Evolutionary conservation across 2,888 invertebrate species (phyloP).

Genomic region (Aleiodes leptofemur): DNA sequence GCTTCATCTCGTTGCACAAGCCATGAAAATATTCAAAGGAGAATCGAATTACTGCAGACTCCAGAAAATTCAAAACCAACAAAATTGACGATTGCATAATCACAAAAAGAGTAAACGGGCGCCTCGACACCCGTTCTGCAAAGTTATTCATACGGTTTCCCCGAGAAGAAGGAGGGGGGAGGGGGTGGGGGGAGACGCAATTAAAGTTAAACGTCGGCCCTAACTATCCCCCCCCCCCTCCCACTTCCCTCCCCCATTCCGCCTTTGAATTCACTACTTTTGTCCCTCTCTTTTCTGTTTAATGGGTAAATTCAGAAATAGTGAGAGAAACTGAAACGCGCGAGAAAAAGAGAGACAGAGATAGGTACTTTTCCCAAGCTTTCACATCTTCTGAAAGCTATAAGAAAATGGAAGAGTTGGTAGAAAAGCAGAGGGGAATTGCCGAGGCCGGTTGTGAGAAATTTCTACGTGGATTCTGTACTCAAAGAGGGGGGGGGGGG

Average conservation of each 20-base stretch:
- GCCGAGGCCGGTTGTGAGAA: slow-evolving; percentile 1
- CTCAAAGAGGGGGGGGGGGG: too few species aligned
- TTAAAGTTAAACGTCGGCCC: slow-evolving; percentile 70
- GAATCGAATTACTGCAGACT: too few species aligned
- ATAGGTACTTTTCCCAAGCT: slow-evolving; percentile 45
- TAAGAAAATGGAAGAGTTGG: slow-evolving; percentile 40
- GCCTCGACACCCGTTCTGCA: slow-evolving; percentile 56
- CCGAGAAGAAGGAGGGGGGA: slow-evolving; percentile 45
- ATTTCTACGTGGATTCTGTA: slow-evolving; percentile 45
- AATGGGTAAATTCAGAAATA: slow-evolving; percentile 40
- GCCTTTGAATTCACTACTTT: slow-evolving; percentile 31
- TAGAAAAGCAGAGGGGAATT: slow-evolving; percentile 54
- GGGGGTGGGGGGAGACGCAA: slow-evolving; percentile 59
- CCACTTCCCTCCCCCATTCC: slow-evolving; percentile 28
- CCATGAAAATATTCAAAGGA: too few species aligned
- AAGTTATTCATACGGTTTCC: slow-evolving; percentile 68
- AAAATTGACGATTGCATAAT: slow-evolving; percentile 62
- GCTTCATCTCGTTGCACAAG: neutral
- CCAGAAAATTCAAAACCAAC: too few species aligned
- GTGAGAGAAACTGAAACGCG: slow-evolving; percentile 8
- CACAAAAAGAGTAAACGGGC: slow-evolving; percentile 57
- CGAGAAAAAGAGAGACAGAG: slow-evolving; percentile 61
- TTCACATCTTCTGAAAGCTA: slow-evolving; percentile 55
- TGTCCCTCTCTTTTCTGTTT: slow-evolving; percentile 24
- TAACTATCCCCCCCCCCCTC: slow-evolving; percentile 31